A percentile compares a stretch with the other conserved stretches of the same genome.
Conservation (phyloP, 2,113 vertebrate species). For the Ursus arctos region DNA sequence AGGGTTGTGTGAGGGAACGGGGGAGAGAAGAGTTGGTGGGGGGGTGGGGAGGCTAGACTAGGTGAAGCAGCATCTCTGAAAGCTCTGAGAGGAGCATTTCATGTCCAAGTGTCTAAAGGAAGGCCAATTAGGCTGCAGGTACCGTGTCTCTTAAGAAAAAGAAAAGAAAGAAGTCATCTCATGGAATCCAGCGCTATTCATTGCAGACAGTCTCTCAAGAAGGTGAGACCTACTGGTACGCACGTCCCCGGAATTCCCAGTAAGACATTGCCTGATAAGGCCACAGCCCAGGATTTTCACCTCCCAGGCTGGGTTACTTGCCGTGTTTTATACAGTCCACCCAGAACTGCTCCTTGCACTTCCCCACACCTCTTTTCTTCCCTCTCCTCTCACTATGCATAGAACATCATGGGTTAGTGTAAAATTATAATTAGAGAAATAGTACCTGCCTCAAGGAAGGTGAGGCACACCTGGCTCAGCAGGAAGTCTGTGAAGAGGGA, state of each 20-base stretch:
- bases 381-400: neutral
- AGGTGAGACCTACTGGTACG: too few relatives aligned
- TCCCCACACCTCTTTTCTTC: neutral
- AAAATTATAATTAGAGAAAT: neutral
- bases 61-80: neutral
- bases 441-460: neutral
- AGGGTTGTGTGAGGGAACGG: neutral
- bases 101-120: neutral
- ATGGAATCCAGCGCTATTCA: neutral
- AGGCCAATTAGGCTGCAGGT: neutral
- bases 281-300: neutral
- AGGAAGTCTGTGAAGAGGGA: neutral
- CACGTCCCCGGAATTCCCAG: neutral
- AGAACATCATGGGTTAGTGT: neutral
- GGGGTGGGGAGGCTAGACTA: neutral
- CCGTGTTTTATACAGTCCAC: neutral
- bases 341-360: neutral
- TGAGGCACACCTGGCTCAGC: neutral
- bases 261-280: neutral
- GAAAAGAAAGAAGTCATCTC: neutral
- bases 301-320: neutral
- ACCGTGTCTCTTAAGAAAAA: neutral
- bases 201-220: neutral
- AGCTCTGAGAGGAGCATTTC: neutral
- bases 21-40: neutral